Percentiles rank a stretch among this genome's conserved stretches.
These are phyloP conservation scores for Scatophagus argus DNA, from an alignment of 2,113 vertebrate genomes.

Conservation along the genomic window DNA sequence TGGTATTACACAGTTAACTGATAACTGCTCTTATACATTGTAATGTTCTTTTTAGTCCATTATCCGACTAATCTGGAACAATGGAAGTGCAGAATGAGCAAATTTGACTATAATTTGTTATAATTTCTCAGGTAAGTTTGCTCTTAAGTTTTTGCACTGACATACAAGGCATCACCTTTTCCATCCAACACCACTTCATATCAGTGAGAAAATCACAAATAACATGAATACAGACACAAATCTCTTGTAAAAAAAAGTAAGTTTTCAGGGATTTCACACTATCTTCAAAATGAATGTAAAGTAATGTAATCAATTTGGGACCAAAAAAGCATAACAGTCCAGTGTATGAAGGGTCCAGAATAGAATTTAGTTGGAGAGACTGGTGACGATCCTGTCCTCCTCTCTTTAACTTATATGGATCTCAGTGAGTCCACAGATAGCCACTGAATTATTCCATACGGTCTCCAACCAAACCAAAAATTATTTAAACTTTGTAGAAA, in stretches of 20 bases:
- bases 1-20: no score
- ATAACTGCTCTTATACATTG: no score
- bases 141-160: no score
- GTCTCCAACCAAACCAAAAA: constrained; percentile 14
- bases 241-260: not conserved
- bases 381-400: constrained; percentile 1
- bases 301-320: not conserved
- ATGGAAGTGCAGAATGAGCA: no score
- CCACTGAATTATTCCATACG: constrained; percentile 20
- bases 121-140: no score
- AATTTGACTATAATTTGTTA: no score
- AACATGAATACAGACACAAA: not conserved
- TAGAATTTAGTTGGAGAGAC: not conserved
- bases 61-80: no score
- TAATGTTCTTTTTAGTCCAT: no score
- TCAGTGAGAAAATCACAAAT: not conserved
- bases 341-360: not conserved
- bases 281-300: not conserved
- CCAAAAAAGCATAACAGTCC: not conserved
- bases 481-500: constrained; percentile 60
- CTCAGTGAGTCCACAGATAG: not conserved
- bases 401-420: constrained; percentile 23
- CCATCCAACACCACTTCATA: not conserved
- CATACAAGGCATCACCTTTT: not conserved
- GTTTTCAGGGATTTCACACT: not conserved